phyloP scores from a whole-genome alignment of 2,888 invertebrate species.

The Eucriotettix oculatus region DNA sequence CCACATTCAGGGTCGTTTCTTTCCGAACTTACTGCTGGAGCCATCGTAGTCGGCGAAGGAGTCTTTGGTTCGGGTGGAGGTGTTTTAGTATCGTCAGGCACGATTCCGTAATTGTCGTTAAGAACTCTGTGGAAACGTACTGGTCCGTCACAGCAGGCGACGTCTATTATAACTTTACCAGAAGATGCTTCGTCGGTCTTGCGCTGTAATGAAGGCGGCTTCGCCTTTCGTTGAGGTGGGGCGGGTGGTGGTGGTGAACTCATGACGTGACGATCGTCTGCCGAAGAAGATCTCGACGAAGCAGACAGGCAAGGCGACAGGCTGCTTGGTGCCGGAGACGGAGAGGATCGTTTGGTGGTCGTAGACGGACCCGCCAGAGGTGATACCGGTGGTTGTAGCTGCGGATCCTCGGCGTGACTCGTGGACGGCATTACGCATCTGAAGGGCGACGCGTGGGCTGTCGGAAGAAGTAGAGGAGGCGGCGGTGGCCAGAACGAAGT shows the following conservation, averaged over 20 bases:
- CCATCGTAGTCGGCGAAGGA: neutral
- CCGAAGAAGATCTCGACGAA: neutral
- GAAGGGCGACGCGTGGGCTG: neutral
- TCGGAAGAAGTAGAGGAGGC: conserved; percentile 1
- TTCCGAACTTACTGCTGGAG: neutral
- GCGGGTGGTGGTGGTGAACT: neutral
- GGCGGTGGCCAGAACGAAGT: conserved; percentile 7
- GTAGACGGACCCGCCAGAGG: conserved; percentile 18
- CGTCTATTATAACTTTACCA: conserved; percentile 53
- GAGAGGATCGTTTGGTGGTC: neutral
- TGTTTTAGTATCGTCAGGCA: conserved; percentile 18
- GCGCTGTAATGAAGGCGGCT: neutral
- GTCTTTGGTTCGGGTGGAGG: conserved; percentile 2
- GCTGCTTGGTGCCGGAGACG: conserved; percentile 11
- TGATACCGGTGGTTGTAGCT: conserved; percentile 13
- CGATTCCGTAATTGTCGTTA: conserved; percentile 56
- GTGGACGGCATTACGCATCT: neutral
- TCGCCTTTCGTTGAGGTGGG: neutral
- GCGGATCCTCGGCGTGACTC: neutral
- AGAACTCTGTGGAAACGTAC: conserved; percentile 72
- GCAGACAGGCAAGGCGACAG: conserved; percentile 8
- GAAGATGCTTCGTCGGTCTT: neutral
- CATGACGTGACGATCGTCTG: neutral
- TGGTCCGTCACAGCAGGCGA: conserved; percentile 86
- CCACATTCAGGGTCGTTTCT: too few species aligned